These are phyloP conservation scores for Craniophora ligustri DNA, from an alignment of 2,888 invertebrate species.

Conservation along the genomic window DNA sequence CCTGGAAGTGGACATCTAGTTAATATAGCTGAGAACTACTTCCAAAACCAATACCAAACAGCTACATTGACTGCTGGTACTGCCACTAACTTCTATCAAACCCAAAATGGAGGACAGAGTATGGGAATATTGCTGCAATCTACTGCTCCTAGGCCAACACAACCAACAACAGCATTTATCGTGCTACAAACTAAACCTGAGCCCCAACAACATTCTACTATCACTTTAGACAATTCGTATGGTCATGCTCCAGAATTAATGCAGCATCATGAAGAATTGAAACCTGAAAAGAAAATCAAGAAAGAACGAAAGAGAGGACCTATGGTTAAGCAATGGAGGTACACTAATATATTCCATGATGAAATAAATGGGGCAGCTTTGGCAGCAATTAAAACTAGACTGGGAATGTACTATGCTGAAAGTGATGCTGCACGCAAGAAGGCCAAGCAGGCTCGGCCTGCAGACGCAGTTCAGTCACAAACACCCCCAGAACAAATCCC, in stretches of 20 bases:
- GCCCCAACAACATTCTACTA: conserved; percentile 70
- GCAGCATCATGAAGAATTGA: conserved; percentile 57
- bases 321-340: conserved; percentile 87
- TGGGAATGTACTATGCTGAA: conserved; percentile 86
- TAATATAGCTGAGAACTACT: conserved; percentile 85
- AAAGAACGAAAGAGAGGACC: conserved; percentile 83
- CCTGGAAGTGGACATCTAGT: conserved; percentile 84
- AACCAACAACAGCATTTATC: conserved; percentile 80
- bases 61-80: conserved; percentile 73
- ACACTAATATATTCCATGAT: conserved; percentile 88
- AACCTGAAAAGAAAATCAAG: conserved; percentile 73
- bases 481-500: conserved; percentile 70
- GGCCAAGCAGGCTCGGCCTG: conserved; percentile 75
- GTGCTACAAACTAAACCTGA: conserved; percentile 82
- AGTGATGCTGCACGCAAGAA: conserved; percentile 85
- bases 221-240: conserved; percentile 71
- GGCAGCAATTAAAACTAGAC: conserved; percentile 85
- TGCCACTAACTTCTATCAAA: conserved; percentile 82
- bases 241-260: conserved; percentile 63
- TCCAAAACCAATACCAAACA: conserved; percentile 84
- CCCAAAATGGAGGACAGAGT: conserved; percentile 78
- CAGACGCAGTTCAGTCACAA: conserved; percentile 74
- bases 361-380: conserved; percentile 86
- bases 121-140: conserved; percentile 83
- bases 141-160: conserved; percentile 73